Percentiles rank a stretch among this genome's conserved stretches.
These are phyloP conservation scores for Cebus imitator DNA, from an alignment of 2,113 vertebrate species.

Conservation along the genomic window DNA sequence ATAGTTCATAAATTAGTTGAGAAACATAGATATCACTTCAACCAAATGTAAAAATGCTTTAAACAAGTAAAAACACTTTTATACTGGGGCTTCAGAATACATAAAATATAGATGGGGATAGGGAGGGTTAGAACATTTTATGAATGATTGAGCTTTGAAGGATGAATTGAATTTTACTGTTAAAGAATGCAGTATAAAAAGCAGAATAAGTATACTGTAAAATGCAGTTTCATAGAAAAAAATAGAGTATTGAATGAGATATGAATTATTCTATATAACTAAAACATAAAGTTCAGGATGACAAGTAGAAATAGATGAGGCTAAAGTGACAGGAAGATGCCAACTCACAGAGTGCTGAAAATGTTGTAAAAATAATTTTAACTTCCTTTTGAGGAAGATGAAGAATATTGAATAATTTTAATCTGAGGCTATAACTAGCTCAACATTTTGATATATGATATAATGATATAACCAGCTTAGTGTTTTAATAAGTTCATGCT, in stretches of 20 bases:
- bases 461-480: background rate
- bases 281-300: background rate
- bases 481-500: background rate
- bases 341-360: background rate
- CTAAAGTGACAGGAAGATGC: background rate
- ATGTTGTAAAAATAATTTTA: background rate
- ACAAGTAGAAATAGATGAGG: background rate
- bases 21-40: background rate
- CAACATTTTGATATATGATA: background rate
- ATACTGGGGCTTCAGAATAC: background rate
- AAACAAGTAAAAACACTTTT: background rate
- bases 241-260: background rate
- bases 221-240: background rate
- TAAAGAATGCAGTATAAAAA: background rate
- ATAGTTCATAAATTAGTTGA: background rate
- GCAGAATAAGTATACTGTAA: background rate
- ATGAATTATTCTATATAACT: background rate
- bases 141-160: background rate
- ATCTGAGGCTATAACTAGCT: background rate
- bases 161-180: background rate
- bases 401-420: background rate
- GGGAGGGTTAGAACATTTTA: background rate
- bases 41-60: background rate
- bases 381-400: background rate
- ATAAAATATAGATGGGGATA: background rate